Evolutionary conservation across 2,888 invertebrate genomes (phyloP).

Genomic region (Athripsodes cinereus): DNA sequence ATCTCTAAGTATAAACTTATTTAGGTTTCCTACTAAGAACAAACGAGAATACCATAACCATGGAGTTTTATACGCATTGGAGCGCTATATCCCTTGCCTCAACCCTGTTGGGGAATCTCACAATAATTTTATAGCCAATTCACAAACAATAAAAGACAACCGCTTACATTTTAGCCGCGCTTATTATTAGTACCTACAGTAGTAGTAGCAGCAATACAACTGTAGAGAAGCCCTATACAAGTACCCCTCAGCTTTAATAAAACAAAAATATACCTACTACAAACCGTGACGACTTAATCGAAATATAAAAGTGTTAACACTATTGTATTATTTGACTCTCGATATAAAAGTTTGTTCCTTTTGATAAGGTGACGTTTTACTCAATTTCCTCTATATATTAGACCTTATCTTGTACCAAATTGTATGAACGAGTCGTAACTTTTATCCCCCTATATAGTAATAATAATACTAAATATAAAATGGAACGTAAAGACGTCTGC

Average conservation of each 20-base stretch:
- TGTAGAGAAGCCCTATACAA: background rate
- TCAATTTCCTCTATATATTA: conserved; percentile 37
- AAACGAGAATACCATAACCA: no score
- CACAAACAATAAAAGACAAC: conserved; percentile 54
- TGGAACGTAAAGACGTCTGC: conserved; percentile 18
- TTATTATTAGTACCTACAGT: background rate
- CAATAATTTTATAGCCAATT: conserved; percentile 54
- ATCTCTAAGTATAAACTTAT: no score
- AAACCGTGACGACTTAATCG: conserved; percentile 4
- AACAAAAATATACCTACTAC: background rate
- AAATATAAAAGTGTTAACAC: background rate
- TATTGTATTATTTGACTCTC: background rate
- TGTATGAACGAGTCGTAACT: conserved; percentile 46
- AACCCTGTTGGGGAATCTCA: conserved; percentile 13
- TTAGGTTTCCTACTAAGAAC: no score
- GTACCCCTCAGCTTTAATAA: no score
- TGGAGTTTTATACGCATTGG: no score
- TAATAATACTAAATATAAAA: no score
- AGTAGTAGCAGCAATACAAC: background rate
- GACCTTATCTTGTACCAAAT: conserved; percentile 50
- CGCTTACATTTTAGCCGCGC: conserved; percentile 28
- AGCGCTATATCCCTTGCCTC: conserved; percentile 2
- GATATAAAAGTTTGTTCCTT: background rate
- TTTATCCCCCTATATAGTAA: conserved; percentile 52
- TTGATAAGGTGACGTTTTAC: conserved; percentile 23